A percentile compares a stretch with the other conserved stretches of the same genome.
Evolutionary conservation across 2,113 vertebrate species (phyloP).

Genomic region (Pycnonotus jocosus): DNA sequence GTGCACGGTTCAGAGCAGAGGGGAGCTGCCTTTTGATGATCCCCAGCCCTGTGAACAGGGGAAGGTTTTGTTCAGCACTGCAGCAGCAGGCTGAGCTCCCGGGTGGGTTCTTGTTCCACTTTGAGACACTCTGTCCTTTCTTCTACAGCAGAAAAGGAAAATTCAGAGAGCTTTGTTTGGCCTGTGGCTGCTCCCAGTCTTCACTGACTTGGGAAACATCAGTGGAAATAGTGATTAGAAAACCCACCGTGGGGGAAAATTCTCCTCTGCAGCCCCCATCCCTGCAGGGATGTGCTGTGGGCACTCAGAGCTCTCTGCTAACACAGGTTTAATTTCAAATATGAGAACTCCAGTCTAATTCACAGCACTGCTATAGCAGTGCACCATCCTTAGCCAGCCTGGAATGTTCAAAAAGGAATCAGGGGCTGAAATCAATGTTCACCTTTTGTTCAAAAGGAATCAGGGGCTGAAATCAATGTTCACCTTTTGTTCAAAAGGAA

Average conservation of each 20-base stretch:
- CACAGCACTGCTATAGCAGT: not conserved
- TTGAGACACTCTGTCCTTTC: not conserved
- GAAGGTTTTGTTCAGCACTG: not conserved
- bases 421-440: too few relatives aligned
- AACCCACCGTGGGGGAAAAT: not conserved
- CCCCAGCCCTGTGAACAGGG: not conserved
- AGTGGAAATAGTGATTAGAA: not conserved
- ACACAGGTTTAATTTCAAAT: rapidly evolving
- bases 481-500: too few relatives aligned
- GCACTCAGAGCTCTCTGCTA: not conserved
- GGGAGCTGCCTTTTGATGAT: not conserved
- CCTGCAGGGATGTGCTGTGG: not conserved
- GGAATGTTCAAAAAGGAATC: not conserved
- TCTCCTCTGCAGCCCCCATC: not conserved
- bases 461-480: too few relatives aligned
- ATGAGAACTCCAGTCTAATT: not conserved
- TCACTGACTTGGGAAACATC: not conserved
- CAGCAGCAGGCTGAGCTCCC: not conserved
- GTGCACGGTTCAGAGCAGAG: not conserved
- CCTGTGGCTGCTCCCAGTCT: not conserved
- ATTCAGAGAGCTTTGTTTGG: not conserved
- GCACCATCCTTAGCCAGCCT: not conserved
- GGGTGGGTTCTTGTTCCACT: rapidly evolving
- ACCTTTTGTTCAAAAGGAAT: too few relatives aligned
- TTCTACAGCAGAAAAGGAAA: not conserved